Percentiles rank a stretch among this genome's conserved stretches.
Conservation (phyloP, 2,113 vertebrate genomes). For the Anthoscopus minutus region DNA sequence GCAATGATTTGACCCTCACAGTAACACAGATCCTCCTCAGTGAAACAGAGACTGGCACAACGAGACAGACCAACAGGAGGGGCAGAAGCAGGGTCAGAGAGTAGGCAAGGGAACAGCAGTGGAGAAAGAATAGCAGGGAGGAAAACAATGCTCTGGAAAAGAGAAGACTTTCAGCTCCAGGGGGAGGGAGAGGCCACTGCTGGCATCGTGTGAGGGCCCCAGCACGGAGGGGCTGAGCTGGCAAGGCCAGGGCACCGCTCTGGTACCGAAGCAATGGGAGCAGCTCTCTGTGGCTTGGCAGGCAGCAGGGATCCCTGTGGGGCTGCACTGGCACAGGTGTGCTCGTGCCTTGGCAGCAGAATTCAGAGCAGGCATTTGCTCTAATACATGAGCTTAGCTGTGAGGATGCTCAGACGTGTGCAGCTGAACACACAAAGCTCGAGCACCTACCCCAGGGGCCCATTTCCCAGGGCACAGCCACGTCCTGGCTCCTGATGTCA, state of each 20-base stretch:
- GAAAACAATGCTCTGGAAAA: neutral
- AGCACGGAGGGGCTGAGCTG: neutral
- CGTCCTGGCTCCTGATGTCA: neutral
- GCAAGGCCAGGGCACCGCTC: neutral
- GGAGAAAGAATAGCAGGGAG: neutral
- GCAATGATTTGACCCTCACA: neutral
- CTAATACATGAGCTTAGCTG: accelerated
- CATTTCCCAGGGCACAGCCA: neutral
- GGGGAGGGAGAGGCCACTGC: neutral
- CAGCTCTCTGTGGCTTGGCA: neutral
- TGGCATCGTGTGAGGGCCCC: neutral
- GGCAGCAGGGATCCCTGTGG: neutral
- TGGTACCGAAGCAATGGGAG: accelerated
- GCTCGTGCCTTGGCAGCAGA: neutral
- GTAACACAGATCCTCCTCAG: neutral
- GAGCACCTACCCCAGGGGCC: accelerated
- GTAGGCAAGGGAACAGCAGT: neutral
- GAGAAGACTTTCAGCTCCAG: neutral
- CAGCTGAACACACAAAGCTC: neutral
- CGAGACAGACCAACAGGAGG: neutral
- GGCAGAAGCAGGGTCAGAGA: neutral
- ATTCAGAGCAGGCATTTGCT: neutral
- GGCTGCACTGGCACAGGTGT: neutral
- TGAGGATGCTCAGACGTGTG: neutral
- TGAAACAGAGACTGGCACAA: neutral